Evolutionary conservation across 1,140 invertebrate species (phyloP).

Genomic region (Drosophila eugracilis): DNA sequence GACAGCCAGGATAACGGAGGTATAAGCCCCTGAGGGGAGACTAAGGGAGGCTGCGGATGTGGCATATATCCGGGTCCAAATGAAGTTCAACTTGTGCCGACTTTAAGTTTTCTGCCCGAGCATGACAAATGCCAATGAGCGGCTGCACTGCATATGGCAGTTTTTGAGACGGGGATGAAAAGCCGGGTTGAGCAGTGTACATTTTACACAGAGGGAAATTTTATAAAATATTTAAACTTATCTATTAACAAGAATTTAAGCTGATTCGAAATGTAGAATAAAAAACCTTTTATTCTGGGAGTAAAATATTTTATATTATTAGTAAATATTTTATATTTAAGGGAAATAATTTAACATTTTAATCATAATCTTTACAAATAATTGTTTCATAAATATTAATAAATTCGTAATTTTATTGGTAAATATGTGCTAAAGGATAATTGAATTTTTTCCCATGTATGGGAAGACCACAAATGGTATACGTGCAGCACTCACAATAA

Average conservation of each 20-base stretch:
- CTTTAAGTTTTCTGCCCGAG: conserved; percentile 52
- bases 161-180: neutral
- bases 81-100: conserved; percentile 41
- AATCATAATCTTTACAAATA: neutral
- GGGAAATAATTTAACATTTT: no score
- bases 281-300: no score
- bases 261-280: no score
- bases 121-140: conserved; percentile 51
- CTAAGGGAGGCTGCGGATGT: conserved; percentile 22
- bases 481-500: conserved; percentile 68
- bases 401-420: neutral
- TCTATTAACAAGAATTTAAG: no score
- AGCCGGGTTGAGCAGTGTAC: no score
- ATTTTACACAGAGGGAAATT: neutral
- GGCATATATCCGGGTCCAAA: conserved; percentile 18
- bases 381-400: neutral
- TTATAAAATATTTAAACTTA: neutral
- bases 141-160: conserved; percentile 41
- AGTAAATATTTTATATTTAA: no score
- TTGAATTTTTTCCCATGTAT: conserved; percentile 7
- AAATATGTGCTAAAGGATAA: neutral
- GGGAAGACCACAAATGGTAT: conserved; percentile 63
- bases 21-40: conserved; percentile 7
- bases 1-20: conserved; percentile 46
- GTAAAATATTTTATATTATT: no score